A percentile compares a stretch with the other conserved stretches of the same genome.
These are phyloP conservation scores for Phrynocephalus guinanensis DNA, from an alignment of 2,797 vertebrate genomes.

Conservation along the genomic window DNA sequence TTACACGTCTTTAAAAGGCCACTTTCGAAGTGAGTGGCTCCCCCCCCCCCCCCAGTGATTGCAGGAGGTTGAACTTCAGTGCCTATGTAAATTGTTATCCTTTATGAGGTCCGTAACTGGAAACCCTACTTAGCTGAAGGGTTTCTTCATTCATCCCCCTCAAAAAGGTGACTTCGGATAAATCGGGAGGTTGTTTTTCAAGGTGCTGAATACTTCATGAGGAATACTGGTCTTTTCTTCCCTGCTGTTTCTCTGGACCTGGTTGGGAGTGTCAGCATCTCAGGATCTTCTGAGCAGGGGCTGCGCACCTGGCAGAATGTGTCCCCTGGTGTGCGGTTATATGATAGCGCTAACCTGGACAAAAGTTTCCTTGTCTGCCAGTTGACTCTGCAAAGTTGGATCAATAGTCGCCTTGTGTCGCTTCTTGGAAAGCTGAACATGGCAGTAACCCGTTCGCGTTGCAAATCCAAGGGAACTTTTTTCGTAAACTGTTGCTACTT, in stretches of 20 bases:
- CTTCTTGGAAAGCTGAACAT: constrained; percentile 9
- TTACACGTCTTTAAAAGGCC: neutral
- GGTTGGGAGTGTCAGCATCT: fast-evolving
- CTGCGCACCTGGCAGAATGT: constrained; percentile 12
- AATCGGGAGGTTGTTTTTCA: constrained; percentile 17
- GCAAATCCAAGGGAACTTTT: constrained; percentile 9
- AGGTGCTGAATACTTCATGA: neutral
- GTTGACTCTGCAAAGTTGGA: constrained; percentile 23
- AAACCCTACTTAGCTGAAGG: constrained; percentile 28
- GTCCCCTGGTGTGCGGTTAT: neutral
- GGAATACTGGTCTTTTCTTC: neutral
- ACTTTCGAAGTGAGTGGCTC: neutral
- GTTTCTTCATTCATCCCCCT: constrained; percentile 3
- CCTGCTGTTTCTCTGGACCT: neutral
- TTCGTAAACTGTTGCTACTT: constrained; percentile 36
- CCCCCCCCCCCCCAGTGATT: neutral
- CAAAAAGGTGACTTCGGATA: constrained; percentile 28
- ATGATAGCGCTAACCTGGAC: constrained; percentile 22
- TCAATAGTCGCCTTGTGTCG: constrained; percentile 39
- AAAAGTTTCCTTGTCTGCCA: constrained; percentile 46
- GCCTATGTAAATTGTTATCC: constrained; percentile 14
- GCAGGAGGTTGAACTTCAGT: constrained; percentile 14
- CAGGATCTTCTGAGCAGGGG: constrained; percentile 2
- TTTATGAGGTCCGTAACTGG: constrained; percentile 29
- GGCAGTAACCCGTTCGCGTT: neutral